Evolutionary conservation across 2,888 invertebrate species (phyloP), one percentile per base, ranked within the genome.

Genomic region (Lithosia quadra): DNA sequence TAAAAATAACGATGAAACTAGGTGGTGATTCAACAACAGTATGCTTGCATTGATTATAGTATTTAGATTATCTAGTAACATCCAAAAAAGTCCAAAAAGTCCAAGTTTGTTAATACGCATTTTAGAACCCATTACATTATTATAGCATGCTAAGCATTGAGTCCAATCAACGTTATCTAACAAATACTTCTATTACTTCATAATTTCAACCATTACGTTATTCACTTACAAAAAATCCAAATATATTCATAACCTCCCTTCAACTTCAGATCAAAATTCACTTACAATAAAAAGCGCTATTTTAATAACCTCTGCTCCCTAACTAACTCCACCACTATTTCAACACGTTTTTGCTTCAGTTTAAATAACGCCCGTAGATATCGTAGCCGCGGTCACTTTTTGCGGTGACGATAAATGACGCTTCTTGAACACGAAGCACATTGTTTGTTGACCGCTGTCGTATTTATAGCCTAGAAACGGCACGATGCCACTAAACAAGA

Each of bases 401-500:
- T 91, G 90, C 81, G 64, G 67, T 71, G 72, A 88, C 87, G 85
- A 91, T 88, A 89, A 90, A 91, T 90, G 89, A 86, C 85, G 81
- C 84, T 88, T 85, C 89, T 88, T 87, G 86, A 87, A 81, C 87
- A 87, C 84, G 81, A 81, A 84, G 83, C 85, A 88, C 87, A 86
- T 90, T 91, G 90, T 91, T 88, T 88, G 87, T 83, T 90, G 90
- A 89, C 91, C 90, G 84, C 84, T 77, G 84, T 83, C 86, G 85
- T 90, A 88, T 91, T 90, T 91, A 91, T 89, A 81, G 88, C 84
- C 84, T 81, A 86, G 87, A 84, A 88, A 86, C 86, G 86, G 83
- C 85, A 76, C 76, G 68, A 72, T 78, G 79, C 82, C 83, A 87
- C 86, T 88, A 88, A 85, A 88, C 80, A 82, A 88, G 85, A 88